phyloP scores from a whole-genome alignment of 1,140 invertebrate genomes.

The Drosophila pachea region DNA sequence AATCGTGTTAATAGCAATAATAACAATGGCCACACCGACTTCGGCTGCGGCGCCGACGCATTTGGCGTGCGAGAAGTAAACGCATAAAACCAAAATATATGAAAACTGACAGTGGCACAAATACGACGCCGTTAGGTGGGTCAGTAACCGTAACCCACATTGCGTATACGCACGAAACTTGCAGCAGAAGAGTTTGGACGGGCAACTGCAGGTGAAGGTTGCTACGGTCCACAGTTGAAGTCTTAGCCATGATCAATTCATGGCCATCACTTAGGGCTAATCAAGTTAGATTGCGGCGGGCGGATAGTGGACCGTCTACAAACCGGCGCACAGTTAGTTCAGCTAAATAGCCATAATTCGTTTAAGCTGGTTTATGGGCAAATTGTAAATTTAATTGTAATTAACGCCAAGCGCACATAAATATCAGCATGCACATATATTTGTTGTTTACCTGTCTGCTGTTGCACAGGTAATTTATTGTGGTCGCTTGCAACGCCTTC shows the following conservation, averaged over 20 bases:
- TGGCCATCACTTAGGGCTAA: conserved; percentile 31
- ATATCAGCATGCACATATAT: conserved; percentile 2
- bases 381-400: not conserved
- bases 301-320: conserved; percentile 27
- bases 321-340: conserved; percentile 1
- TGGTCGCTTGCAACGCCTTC: conserved; percentile 33
- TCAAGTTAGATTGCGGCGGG: not conserved
- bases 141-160: conserved; percentile 64
- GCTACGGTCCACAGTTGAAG: conserved; percentile 10
- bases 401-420: not conserved
- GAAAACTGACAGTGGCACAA: conserved; percentile 62
- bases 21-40: conserved; percentile 42
- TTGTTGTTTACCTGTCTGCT: conserved; percentile 18
- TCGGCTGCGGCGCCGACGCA: conserved; percentile 36
- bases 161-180: conserved; percentile 20
- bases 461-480: conserved; percentile 55
- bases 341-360: conserved; percentile 16
- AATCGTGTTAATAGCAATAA: conserved; percentile 68
- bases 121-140: conserved; percentile 45
- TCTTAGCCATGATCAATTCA: conserved; percentile 53
- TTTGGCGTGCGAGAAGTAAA: conserved; percentile 50
- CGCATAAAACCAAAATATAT: conserved; percentile 36
- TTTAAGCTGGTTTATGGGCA: not conserved
- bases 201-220: conserved; percentile 59
- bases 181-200: conserved; percentile 4